Evolutionary conservation across 2,113 vertebrate genomes (phyloP), one percentile per base, ranked within the genome.

Genomic region (Mionectes macconnelli): DNA sequence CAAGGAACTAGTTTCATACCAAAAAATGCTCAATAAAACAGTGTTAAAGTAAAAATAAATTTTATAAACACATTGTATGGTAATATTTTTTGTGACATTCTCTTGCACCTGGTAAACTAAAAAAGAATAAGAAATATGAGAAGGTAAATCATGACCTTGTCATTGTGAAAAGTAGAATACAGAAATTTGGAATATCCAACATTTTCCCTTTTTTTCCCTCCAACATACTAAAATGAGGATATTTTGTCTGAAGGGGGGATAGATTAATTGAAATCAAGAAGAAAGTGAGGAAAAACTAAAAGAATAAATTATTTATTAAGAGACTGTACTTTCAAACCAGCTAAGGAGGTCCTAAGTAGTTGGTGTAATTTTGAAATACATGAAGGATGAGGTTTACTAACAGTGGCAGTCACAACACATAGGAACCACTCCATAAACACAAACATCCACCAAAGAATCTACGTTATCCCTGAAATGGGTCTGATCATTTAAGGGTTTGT

Each of bases 321-420:
- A 68, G 3, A 1, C 7, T 89, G 4, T 9, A 27, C 33, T 81
- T 89, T 95, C 14, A 91, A 80, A 30, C 7, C 4, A 50, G 4
- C 4, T 88, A 59, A 62, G 67, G 20, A 89, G 12, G 37, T 74
- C 22, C n/a, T 80, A 17, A 42, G 85, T 21, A 24, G 89, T 87
- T 78, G 24, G 40, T 74, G 4, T 45, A 0, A 37, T 84, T 87
- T 81, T 77, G 59, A 84, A 92, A 60, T 6, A 68, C 80, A 59
- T 44, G 1, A 73, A 87, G 17, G 4, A 24, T 39, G 0, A 0
- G 12, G 44, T 66, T 90, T 83, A 28, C 1, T 72, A 63, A 55
- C 23, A 68, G 24, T 37, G 49, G 6, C 22, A 83, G 11, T 64
- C 9, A 60, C 23, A 2, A 79, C 40, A 40, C 10, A 24, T 8